Evolutionary conservation across 2,797 vertebrate species (phyloP).

Genomic region (Rhinatrema bivittatum): DNA sequence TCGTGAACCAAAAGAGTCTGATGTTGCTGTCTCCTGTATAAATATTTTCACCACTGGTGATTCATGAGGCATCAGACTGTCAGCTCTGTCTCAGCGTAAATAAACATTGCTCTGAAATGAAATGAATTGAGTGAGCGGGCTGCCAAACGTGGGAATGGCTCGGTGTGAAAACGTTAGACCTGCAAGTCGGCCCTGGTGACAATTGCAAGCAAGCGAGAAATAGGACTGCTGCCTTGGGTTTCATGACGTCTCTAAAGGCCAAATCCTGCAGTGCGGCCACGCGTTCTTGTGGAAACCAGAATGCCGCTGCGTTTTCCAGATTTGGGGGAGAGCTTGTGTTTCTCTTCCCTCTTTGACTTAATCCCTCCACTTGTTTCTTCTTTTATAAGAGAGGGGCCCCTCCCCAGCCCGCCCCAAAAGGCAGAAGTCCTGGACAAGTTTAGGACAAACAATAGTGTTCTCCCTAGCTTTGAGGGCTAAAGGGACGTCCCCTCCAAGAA

Average conservation of each 20-base stretch:
- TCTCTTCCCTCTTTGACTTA: no score
- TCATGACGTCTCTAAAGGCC: background rate
- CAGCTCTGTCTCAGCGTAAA: background rate
- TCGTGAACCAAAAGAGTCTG: accelerated
- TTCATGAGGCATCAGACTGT: background rate
- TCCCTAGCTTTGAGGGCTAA: no score
- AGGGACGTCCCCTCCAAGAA: no score
- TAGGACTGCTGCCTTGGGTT: slow-evolving; percentile 46
- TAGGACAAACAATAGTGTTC: no score
- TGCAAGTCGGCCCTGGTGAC: slow-evolving; percentile 22
- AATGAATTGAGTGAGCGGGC: background rate
- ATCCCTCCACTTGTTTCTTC: no score
- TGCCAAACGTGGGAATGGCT: background rate
- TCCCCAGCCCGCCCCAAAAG: no score
- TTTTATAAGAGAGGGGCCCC: no score
- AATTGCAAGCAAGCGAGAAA: slow-evolving; percentile 45
- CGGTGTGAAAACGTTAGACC: slow-evolving; percentile 3
- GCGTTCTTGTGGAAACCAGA: no score
- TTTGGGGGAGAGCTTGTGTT: no score
- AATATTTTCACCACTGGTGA: background rate
- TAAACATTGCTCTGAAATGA: slow-evolving; percentile 1
- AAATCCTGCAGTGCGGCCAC: no score
- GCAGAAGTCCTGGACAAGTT: no score
- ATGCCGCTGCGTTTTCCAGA: no score
- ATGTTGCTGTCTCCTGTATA: background rate